These are phyloP conservation scores for Apodemia duryi DNA, from an alignment of 2,888 invertebrate species.

Conservation along the genomic window DNA sequence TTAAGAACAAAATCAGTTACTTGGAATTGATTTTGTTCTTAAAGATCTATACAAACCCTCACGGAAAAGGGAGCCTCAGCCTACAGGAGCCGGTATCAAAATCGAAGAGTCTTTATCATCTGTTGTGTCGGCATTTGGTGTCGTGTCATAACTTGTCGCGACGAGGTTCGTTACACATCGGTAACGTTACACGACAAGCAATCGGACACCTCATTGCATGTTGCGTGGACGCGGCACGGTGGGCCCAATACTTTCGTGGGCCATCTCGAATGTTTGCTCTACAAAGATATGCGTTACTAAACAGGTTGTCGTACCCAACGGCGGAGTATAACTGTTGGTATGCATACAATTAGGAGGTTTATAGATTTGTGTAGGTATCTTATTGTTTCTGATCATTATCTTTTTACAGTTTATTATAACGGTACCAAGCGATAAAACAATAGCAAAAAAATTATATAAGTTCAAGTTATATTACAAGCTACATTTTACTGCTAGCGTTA, in stretches of 20 bases:
- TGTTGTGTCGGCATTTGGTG: slow-evolving; percentile 58
- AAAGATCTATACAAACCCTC: neutral
- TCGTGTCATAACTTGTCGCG: slow-evolving; percentile 67
- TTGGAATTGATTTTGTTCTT: neutral
- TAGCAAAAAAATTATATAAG: too few relatives aligned
- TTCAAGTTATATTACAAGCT: too few relatives aligned
- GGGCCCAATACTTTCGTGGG: slow-evolving; percentile 15
- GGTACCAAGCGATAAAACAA: neutral
- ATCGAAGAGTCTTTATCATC: slow-evolving; percentile 50
- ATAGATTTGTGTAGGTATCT: slow-evolving; percentile 11
- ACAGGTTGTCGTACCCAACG: slow-evolving; percentile 14
- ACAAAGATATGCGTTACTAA: slow-evolving; percentile 13
- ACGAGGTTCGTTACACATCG: slow-evolving; percentile 54
- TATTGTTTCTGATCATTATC: slow-evolving; percentile 8
- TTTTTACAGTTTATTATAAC: neutral
- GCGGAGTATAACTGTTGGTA: slow-evolving; percentile 6
- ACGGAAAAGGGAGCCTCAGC: neutral
- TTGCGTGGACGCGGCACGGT: slow-evolving; percentile 41
- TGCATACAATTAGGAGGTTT: slow-evolving; percentile 3
- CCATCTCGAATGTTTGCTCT: slow-evolving; percentile 13
- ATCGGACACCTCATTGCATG: slow-evolving; percentile 63
- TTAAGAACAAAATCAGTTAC: too few relatives aligned
- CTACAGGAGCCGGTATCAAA: slow-evolving; percentile 40
- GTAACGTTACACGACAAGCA: slow-evolving; percentile 58
- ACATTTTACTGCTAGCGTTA: too few relatives aligned